phyloP scores from a whole-genome alignment of 2,113 vertebrate genomes.

The Prunella fulvescens region DNA sequence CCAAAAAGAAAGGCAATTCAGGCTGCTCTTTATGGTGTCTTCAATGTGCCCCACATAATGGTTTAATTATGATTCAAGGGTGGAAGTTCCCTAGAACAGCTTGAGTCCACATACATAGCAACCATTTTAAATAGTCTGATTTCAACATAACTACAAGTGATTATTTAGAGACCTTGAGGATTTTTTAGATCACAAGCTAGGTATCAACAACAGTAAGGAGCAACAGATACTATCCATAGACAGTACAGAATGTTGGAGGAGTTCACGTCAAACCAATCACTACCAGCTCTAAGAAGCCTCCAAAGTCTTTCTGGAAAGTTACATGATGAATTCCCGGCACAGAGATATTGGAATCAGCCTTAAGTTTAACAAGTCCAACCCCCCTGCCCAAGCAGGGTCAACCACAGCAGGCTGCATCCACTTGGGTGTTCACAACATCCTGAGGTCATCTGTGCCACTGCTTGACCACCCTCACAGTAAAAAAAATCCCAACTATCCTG shows the following conservation, averaged over 20 bases:
- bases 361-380: not conserved
- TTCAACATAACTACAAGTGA: not conserved
- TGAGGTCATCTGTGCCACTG: not conserved
- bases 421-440: not conserved
- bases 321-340: not conserved
- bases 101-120: not conserved
- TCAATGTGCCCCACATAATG: not conserved
- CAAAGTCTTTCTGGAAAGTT: not conserved
- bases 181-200: not conserved
- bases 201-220: not conserved
- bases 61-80: not conserved
- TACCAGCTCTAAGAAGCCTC: not conserved
- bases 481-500: not conserved
- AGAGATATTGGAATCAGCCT: not conserved
- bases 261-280: not conserved
- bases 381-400: not conserved
- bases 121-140: not conserved
- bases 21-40: not conserved
- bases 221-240: not conserved
- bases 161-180: not conserved
- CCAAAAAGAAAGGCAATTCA: not conserved
- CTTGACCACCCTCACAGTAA: not conserved
- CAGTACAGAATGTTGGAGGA: accelerated
- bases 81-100: not conserved
- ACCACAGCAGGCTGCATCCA: not conserved